phyloP scores from a whole-genome alignment of 2,113 vertebrate genomes.

The Passer montanus region DNA sequence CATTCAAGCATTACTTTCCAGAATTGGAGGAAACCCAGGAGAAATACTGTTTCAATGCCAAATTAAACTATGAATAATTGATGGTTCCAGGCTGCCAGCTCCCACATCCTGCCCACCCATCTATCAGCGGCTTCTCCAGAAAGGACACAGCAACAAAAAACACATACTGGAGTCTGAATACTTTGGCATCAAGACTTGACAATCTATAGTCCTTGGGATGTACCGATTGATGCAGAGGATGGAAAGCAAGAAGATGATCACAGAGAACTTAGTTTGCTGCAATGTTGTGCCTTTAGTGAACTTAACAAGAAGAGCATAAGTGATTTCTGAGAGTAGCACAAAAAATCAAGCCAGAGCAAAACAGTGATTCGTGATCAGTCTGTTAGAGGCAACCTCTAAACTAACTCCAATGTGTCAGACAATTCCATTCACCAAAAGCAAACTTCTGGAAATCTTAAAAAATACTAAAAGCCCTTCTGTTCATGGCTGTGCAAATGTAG shows the following conservation, averaged over 20 bases:
- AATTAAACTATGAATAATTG: conserved; percentile 24
- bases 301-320: not conserved
- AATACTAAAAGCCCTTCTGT: not conserved
- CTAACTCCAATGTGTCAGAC: not conserved
- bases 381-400: not conserved
- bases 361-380: not conserved
- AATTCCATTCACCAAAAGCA: not conserved
- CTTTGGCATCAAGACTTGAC: not conserved
- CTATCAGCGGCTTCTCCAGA: not conserved
- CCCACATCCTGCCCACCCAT: not conserved
- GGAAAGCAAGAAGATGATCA: not conserved
- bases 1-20: not conserved
- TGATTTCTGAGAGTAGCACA: not conserved
- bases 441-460: not conserved
- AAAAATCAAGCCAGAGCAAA: not conserved
- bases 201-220: not conserved
- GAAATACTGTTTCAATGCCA: not conserved
- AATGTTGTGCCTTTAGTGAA: not conserved
- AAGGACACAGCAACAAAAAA: not conserved
- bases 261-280: not conserved
- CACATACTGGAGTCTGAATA: not conserved
- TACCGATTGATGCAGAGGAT: not conserved
- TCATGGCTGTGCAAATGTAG: not conserved
- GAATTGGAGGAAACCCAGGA: not conserved
- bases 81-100: not conserved